Conservation (phyloP, 1,140 invertebrate genomes). For the Drosophila grimshawi region DNA sequence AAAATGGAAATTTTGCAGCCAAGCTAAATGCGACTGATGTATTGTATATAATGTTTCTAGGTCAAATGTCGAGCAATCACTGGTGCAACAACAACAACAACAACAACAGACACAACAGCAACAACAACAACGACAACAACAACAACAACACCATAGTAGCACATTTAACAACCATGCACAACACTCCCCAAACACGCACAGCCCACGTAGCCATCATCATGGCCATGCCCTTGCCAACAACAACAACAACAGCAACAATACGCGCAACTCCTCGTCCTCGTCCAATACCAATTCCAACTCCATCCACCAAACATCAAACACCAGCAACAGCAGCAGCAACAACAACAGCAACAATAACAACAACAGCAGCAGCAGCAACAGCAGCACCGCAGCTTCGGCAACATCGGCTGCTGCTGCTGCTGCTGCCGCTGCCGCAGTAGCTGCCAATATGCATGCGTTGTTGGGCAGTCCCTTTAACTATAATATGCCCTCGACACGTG, state of each 20-base stretch:
- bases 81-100: constrained; percentile 77
- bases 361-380: constrained; percentile 7
- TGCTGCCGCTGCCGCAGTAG: constrained; percentile 56
- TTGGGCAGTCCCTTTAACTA: constrained; percentile 71
- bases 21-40: constrained; percentile 56
- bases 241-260: constrained; percentile 49
- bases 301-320: constrained; percentile 14
- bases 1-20: constrained; percentile 50
- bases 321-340: constrained; percentile 20
- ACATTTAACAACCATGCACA: constrained; percentile 68
- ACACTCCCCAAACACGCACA: constrained; percentile 57
- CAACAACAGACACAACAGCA: constrained; percentile 62
- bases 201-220: constrained; percentile 47
- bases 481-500: constrained; percentile 67
- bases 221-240: constrained; percentile 50
- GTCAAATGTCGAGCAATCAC: constrained; percentile 84
- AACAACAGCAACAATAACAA: constrained; percentile 29
- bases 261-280: constrained; percentile 34
- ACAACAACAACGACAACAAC: constrained; percentile 59
- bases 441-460: constrained; percentile 62
- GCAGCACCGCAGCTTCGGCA: constrained; percentile 18
- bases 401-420: constrained; percentile 41
- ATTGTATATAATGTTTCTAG: constrained; percentile 84
- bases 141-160: constrained; percentile 65
- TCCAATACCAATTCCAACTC: constrained; percentile 21